Base-by-base conservation (phyloP, 2,797 vertebrate species). In the Rousettus madagascariensis region DNA sequence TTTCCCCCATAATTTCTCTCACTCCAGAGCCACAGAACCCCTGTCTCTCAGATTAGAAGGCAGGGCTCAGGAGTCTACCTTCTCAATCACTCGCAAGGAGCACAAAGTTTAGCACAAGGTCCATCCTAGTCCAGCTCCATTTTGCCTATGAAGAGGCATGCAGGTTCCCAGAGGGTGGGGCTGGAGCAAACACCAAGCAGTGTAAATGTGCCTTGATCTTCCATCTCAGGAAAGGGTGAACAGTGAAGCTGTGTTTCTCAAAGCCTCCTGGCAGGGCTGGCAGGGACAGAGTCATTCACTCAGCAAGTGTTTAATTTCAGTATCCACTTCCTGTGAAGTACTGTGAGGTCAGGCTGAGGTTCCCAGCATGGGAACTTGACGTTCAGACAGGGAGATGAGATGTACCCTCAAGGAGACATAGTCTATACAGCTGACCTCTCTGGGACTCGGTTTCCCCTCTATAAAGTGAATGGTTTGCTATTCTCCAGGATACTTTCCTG, bases 341-440 rank as follows among this genome's bases (percentile, higher is more conserved):
- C 5, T 4, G 6, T 11, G 46, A 82, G 78, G 24, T 30, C 69
- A 20, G 2, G 46, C 36, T 33, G 43, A 63, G 57, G 41, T 16
- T 53, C 61, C 20, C 55, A 49, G 80, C 38, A 10, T 1, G 11
- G 72, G 22, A 78, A 8, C 11, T 0, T 26, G 36, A 33, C 33
- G 10, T 3, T 69, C 63, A 86, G 63, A 63, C 1, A 9, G 9
- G 24, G 68, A 82, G 33, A n/a, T 5, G n/a, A 63, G 49, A 24
- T 2, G 0, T 2, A 5, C 12, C 28, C 22, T 33, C 41, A 6
- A 7, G 26, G 19, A 33, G 0, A 3, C 20, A 16, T 8, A 69
- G 71, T 75, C 74, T 30, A 7, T 0, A 2, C 0, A 46, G 30
- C 38, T 69, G 46, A n/a, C 16, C 8, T 55, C 78, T 79, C 20